phyloP scores from a whole-genome alignment of 2,888 invertebrate genomes.

The Orgyia antiqua region DNA sequence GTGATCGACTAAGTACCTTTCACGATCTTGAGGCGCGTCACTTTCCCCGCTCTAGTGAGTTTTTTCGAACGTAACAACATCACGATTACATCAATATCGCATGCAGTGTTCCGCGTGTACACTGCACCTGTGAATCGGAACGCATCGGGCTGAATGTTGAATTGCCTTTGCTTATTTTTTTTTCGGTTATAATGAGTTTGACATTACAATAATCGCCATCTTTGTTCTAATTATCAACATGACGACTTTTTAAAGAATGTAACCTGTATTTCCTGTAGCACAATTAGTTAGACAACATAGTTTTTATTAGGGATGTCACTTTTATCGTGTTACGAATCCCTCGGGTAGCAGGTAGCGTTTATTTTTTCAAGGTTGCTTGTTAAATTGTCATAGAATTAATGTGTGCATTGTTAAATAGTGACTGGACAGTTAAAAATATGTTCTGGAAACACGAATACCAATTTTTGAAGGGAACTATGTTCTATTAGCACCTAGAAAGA shows the following conservation, averaged over 20 bases:
- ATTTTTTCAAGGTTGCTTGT: conserved; percentile 11
- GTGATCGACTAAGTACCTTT: conserved; percentile 68
- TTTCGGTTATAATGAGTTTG: conserved; percentile 21
- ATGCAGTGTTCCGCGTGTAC: conserved; percentile 59
- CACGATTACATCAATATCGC: conserved; percentile 72
- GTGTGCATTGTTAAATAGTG: conserved; percentile 6
- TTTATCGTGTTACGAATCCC: conserved; percentile 16
- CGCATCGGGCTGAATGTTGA: conserved; percentile 22
- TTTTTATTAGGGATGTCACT: conserved; percentile 8
- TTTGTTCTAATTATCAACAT: conserved; percentile 11
- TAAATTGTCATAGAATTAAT: conserved; percentile 12
- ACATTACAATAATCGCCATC: conserved; percentile 17
- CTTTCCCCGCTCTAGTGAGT: conserved; percentile 72
- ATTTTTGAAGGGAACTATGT: too few relatives aligned
- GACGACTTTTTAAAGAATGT: conserved; percentile 17
- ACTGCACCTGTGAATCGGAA: conserved; percentile 52
- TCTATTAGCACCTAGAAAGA: too few relatives aligned
- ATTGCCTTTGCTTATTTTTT: conserved; percentile 24
- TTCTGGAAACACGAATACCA: too few relatives aligned
- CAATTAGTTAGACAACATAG: conserved; percentile 19
- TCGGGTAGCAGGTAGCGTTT: conserved; percentile 8
- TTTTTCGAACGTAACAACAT: conserved; percentile 72
- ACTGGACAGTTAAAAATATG: conserved; percentile 1
- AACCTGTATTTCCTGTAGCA: conserved; percentile 14
- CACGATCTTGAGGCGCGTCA: conserved; percentile 72